Evolutionary conservation across 1,140 invertebrate genomes (phyloP).

Genomic region (Penaeus indicus): DNA sequence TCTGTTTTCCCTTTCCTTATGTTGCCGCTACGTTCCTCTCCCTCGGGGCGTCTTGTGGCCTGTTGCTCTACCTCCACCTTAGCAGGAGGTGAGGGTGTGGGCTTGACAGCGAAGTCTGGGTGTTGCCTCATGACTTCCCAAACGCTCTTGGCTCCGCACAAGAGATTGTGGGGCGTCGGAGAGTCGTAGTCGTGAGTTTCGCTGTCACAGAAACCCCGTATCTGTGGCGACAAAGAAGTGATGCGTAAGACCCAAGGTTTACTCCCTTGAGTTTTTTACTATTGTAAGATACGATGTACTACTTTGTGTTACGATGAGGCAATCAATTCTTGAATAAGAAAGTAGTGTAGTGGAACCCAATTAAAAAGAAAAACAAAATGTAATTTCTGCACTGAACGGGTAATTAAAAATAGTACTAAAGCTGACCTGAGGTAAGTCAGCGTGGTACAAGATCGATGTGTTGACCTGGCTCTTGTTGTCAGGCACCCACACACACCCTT

Average conservation of each 20-base stretch:
- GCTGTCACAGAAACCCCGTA: conserved; percentile 53
- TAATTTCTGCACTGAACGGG: no score
- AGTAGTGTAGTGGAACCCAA: background rate
- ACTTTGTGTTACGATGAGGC: background rate
- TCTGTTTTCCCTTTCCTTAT: no score
- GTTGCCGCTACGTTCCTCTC: no score
- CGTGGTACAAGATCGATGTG: conserved; percentile 48
- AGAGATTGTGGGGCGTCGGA: conserved; percentile 57
- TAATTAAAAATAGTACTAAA: no score
- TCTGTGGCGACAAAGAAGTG: conserved; percentile 26
- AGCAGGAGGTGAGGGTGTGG: background rate
- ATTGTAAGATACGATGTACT: background rate
- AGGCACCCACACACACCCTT: conserved; percentile 38
- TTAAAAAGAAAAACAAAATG: no score
- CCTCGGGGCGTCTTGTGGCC: no score
- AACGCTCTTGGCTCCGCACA: conserved; percentile 53
- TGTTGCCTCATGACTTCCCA: conserved; percentile 58
- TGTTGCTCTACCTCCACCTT: no score
- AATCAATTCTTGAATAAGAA: conserved; percentile 11
- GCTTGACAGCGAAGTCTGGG: conserved; percentile 34
- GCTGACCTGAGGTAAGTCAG: conserved; percentile 45
- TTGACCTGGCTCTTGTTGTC: conserved; percentile 23
- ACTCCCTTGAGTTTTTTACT: background rate
- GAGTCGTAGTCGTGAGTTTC: conserved; percentile 53
- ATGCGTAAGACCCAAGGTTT: background rate